phyloP scores from a whole-genome alignment of 2,113 vertebrate species.

The Bujurquina vittata region DNA sequence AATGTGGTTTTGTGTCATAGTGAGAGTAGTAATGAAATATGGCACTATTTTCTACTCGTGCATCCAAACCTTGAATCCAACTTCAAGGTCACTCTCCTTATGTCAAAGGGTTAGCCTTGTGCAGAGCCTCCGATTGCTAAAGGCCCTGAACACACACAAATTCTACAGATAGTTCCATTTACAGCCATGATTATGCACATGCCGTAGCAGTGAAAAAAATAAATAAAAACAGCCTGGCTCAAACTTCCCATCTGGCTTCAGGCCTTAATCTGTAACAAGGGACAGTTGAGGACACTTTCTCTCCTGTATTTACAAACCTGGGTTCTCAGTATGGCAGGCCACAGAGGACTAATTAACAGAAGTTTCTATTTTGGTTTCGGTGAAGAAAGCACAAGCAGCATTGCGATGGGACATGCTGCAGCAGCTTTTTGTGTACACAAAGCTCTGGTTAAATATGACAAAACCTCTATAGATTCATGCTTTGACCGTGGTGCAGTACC shows the following conservation, averaged over 20 bases:
- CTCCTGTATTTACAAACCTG: slow-evolving; percentile 59
- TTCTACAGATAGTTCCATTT: slow-evolving; percentile 8
- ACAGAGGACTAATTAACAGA: slow-evolving; percentile 70
- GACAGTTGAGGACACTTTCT: slow-evolving; percentile 47
- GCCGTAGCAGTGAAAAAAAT: background rate
- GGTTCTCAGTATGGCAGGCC: slow-evolving; percentile 40
- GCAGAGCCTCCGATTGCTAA: slow-evolving; percentile 18
- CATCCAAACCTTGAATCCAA: background rate
- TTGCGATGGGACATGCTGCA: slow-evolving; percentile 27
- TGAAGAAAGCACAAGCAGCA: slow-evolving; percentile 43
- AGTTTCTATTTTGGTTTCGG: slow-evolving; percentile 61
- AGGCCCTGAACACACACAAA: slow-evolving; percentile 30
- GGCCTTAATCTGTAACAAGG: slow-evolving; percentile 52
- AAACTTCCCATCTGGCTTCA: slow-evolving; percentile 43
- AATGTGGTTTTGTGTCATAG: background rate
- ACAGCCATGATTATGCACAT: slow-evolving; percentile 29
- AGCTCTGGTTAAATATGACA: slow-evolving; percentile 53
- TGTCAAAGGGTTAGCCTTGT: slow-evolving; percentile 31
- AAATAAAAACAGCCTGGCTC: slow-evolving; percentile 18
- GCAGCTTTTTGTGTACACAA: slow-evolving; percentile 43
- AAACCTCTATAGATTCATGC: slow-evolving; percentile 21
- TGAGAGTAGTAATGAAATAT: background rate
- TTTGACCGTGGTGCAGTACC: slow-evolving; percentile 2
- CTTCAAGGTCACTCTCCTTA: background rate
- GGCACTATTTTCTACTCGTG: background rate